Conservation (phyloP, 1,140 invertebrate species). For the Drosophila azteca region DNA sequence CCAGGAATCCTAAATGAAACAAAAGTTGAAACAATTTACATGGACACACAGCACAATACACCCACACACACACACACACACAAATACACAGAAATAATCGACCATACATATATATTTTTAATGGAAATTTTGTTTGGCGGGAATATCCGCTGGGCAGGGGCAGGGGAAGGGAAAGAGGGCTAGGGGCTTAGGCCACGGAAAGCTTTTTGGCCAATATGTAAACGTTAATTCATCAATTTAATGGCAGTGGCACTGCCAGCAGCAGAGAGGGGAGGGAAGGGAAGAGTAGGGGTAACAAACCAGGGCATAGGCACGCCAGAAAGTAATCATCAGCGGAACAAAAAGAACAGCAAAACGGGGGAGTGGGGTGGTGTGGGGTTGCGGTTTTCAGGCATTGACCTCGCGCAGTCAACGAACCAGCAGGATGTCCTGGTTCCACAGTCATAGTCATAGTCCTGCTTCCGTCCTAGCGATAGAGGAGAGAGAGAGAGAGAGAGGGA, state of each 20-base stretch:
- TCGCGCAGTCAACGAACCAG: slow-evolving; percentile 51
- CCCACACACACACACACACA: neutral
- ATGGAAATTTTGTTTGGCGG: slow-evolving; percentile 32
- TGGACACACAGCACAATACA: too few species aligned
- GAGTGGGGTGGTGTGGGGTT: slow-evolving; percentile 29
- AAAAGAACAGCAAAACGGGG: slow-evolving; percentile 30
- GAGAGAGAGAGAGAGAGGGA: too few species aligned
- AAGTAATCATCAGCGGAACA: slow-evolving; percentile 55
- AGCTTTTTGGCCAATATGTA: slow-evolving; percentile 42
- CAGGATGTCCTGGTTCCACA: slow-evolving; percentile 17
- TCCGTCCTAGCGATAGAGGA: neutral
- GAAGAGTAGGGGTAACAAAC: slow-evolving; percentile 1
- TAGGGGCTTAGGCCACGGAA: neutral
- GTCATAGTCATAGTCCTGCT: slow-evolving; percentile 9
- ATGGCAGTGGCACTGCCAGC: slow-evolving; percentile 21
- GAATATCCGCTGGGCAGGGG: neutral
- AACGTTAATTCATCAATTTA: slow-evolving; percentile 71
- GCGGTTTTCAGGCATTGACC: slow-evolving; percentile 54
- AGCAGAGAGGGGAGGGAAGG: slow-evolving; percentile 1
- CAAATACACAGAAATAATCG: slow-evolving; percentile 5
- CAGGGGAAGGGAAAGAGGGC: too few species aligned
- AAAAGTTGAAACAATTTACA: too few species aligned
- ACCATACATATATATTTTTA: slow-evolving; percentile 32
- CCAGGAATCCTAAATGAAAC: too few species aligned
- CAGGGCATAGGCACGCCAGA: slow-evolving; percentile 45